Evolutionary conservation across 2,797 vertebrate species (phyloP), one percentile per base, ranked within the genome.

Genomic region (Hylomyscus alleni): DNA sequence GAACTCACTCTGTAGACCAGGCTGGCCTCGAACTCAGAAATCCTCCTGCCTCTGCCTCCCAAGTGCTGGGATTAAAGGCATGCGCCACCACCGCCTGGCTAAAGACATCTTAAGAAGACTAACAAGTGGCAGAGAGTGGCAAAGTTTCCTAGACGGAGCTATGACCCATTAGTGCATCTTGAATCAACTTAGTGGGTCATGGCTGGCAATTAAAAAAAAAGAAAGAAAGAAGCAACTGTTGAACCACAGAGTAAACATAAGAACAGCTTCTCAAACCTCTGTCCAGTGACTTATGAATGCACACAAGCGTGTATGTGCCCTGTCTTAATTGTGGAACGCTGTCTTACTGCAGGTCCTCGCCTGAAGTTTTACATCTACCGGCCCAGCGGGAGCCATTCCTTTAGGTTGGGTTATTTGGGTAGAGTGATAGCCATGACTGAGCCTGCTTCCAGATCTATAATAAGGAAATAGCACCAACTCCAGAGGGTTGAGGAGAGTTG

Each of bases 141-240:
- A 54, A 86, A 82, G 14, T 94, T 95, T 92, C 88, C n/a, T 72
- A 87, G 67, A 90, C 37, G 67, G 56, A n/a, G 65, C 81, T 93
- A 89, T 97, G 93, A 96, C 83, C 93, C 78, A 8, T 97, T 76
- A 94, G 75, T 86, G 80, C 69, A 67, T 93, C 15, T 2, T 94
- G 86, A 95, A 91, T 85, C 92, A 96, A 52, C 93, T 90, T 90
- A 56, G 80, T 89, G 78, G 96, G 93, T 97, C 95, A 93, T 47
- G 75, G 92, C 87, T 92, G 83, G 88, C 93, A 91, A 93, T 95
- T 91, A 95, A 22, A 26, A 62, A 91, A 94, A 97, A 88, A 81
- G 58, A 40, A 20, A 37, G 58, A 85, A 91, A 96, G 80, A 72
- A 54, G 67, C 85, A 96, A 87, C 60, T 54, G 17, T 65, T 11